Evolutionary conservation across 2,797 vertebrate genomes (phyloP).

Genomic region (Streptopelia turtur): DNA sequence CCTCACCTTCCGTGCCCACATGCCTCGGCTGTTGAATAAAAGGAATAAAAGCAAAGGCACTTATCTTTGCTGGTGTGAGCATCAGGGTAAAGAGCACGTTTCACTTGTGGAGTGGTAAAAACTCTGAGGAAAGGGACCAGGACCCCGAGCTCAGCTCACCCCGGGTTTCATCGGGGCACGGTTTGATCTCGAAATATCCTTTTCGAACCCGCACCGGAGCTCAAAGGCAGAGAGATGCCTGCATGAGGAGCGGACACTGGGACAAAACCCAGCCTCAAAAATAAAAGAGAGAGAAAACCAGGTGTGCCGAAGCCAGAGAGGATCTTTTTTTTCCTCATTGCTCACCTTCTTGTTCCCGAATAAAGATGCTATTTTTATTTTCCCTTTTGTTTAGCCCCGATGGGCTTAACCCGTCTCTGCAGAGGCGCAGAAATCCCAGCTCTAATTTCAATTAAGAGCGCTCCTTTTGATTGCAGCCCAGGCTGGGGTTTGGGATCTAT

Average conservation of each 20-base stretch:
- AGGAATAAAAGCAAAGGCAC: neutral
- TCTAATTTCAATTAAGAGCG: constrained; percentile 77
- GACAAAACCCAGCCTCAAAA: constrained; percentile 15
- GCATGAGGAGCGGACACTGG: neutral
- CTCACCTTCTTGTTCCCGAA: constrained; percentile 32
- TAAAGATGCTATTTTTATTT: constrained; percentile 68
- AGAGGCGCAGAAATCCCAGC: constrained; percentile 72
- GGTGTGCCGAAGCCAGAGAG: neutral
- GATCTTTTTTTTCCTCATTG: neutral
- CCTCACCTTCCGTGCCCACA: neutral
- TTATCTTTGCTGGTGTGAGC: neutral
- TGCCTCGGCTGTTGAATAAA: neutral
- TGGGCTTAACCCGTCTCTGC: constrained; percentile 67
- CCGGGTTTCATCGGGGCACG: neutral
- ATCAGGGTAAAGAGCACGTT: neutral
- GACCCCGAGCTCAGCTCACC: neutral
- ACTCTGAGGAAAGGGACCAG: neutral
- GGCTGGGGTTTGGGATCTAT: constrained; percentile 63
- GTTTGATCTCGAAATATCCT: constrained; percentile 49
- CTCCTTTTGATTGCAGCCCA: constrained; percentile 42
- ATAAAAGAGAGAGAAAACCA: neutral
- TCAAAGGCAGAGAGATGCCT: neutral
- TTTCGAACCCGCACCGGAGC: neutral
- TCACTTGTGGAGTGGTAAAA: neutral
- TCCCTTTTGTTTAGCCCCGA: constrained; percentile 53